These are phyloP conservation scores for Zonitis immaculata DNA, from an alignment of 2,888 invertebrate genomes.

Conservation along the genomic window DNA sequence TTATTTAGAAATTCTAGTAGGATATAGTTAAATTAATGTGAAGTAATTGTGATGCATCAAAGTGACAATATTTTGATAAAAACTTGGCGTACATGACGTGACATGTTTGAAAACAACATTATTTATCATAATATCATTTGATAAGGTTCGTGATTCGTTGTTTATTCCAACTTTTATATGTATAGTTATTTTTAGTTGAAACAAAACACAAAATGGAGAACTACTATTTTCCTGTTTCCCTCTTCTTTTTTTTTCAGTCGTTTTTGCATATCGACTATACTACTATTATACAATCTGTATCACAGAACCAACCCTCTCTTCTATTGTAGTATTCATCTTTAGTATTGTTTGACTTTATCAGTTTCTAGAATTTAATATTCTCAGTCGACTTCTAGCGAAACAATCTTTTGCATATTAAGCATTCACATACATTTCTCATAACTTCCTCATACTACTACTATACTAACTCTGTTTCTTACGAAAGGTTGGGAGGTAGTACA, in stretches of 20 bases:
- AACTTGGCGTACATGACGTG: neutral
- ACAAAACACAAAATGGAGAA: neutral
- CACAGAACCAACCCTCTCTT: neutral
- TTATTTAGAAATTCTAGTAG: too few relatives aligned
- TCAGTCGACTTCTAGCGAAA: constrained; percentile 27
- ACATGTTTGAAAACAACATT: neutral
- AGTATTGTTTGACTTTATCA: constrained; percentile 26
- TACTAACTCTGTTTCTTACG: too few relatives aligned
- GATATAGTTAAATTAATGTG: too few relatives aligned
- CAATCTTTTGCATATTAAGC: constrained; percentile 35
- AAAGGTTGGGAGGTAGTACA: too few relatives aligned
- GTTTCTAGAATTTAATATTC: constrained; percentile 31
- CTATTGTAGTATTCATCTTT: constrained; percentile 13
- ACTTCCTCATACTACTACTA: too few relatives aligned
- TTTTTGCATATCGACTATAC: neutral
- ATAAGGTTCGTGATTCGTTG: constrained; percentile 15
- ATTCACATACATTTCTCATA: constrained; percentile 30
- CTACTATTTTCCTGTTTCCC: constrained; percentile 1
- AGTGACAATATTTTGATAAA: neutral
- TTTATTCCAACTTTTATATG: constrained; percentile 13
- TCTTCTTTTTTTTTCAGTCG: neutral
- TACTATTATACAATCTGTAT: neutral
- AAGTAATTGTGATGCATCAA: too few relatives aligned
- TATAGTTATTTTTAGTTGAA: constrained; percentile 4
- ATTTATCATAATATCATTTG: constrained; percentile 9